These are phyloP conservation scores for Hirudo medicinalis DNA, from an alignment of 1,140 invertebrate genomes.

Conservation along the genomic window DNA sequence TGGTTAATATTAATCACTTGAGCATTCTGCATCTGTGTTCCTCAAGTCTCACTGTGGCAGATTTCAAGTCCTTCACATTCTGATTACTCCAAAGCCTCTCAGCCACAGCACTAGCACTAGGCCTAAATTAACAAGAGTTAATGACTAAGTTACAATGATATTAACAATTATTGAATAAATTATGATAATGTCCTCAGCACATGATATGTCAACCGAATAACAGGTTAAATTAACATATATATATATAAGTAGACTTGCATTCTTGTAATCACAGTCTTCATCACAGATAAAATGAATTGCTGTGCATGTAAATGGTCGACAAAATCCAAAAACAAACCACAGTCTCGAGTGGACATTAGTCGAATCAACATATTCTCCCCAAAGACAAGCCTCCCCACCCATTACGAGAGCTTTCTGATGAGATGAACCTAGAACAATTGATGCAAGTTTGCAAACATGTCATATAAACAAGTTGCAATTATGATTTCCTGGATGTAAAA, in stretches of 20 bases:
- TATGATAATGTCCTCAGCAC: neutral
- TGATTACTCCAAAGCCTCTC: constrained; percentile 63
- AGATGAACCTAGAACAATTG: constrained; percentile 20
- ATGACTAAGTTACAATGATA: neutral
- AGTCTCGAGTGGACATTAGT: constrained; percentile 24
- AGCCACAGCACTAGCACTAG: constrained; percentile 61
- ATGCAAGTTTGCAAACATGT: too few species aligned
- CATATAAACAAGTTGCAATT: too few species aligned
- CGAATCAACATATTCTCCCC: constrained; percentile 30
- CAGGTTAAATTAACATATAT: too few species aligned
- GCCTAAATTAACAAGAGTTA: constrained; percentile 32
- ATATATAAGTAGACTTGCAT: too few species aligned
- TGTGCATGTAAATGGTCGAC: too few species aligned
- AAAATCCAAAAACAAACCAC: constrained; percentile 18
- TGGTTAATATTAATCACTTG: constrained; percentile 41
- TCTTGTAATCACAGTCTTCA: too few species aligned
- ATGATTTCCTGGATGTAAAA: too few species aligned
- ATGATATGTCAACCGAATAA: neutral
- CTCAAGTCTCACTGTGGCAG: constrained; percentile 53
- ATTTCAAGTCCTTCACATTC: constrained; percentile 36
- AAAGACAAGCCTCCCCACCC: constrained; percentile 38
- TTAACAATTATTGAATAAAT: neutral
- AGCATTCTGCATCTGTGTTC: constrained; percentile 74
- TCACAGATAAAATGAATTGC: too few species aligned
- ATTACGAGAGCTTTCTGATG: constrained; percentile 30